Percentiles rank a stretch among this genome's conserved stretches.
Conservation (phyloP, 2,113 vertebrate genomes). For the Vulpes lagopus region DNA sequence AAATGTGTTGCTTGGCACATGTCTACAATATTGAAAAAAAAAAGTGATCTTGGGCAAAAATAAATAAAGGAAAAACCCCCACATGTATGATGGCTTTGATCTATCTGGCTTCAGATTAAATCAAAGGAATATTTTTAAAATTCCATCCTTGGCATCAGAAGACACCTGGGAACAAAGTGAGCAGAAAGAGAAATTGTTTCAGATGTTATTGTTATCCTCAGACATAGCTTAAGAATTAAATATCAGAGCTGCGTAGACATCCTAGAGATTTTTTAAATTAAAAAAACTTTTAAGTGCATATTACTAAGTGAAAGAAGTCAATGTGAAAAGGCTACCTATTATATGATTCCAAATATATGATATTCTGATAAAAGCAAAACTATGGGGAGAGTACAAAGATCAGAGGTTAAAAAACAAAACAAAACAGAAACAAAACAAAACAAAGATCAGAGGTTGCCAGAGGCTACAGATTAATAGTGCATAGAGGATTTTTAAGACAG, state of each 20-base stretch:
- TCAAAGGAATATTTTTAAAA: neutral
- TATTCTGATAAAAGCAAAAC: neutral
- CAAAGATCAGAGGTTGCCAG: neutral
- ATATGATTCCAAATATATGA: neutral
- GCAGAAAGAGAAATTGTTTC: neutral
- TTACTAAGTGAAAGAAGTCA: neutral
- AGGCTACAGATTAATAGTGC: neutral
- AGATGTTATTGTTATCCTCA: neutral
- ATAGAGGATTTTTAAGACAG: neutral
- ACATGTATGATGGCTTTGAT: neutral
- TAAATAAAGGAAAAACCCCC: neutral
- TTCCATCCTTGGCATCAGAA: neutral
- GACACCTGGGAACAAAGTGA: neutral
- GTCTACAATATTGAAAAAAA: neutral
- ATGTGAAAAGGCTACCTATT: neutral
- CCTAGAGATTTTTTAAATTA: neutral
- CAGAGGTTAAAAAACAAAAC: too few relatives aligned
- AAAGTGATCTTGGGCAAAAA: neutral
- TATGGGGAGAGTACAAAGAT: too few relatives aligned
- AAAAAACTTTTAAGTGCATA: neutral
- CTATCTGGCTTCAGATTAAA: neutral
- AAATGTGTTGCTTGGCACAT: neutral
- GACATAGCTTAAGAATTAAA: neutral
- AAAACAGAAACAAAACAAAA: too few relatives aligned
- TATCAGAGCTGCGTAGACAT: neutral